Evolutionary conservation across 1,140 invertebrate genomes (phyloP).

Genomic region (Ceratosolen solmsi): DNA sequence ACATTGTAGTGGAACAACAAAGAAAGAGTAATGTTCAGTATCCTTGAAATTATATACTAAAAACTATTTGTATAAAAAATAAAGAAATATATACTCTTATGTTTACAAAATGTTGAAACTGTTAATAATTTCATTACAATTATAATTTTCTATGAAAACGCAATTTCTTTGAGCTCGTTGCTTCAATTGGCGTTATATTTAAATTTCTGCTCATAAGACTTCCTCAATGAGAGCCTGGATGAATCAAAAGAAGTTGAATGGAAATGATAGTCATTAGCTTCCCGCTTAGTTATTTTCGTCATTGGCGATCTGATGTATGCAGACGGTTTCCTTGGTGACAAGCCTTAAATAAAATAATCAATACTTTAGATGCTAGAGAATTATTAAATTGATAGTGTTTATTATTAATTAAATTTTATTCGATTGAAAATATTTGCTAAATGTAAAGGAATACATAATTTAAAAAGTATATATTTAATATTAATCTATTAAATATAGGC

Average conservation of each 20-base stretch:
- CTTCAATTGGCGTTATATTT: not conserved
- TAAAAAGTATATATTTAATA: too few species aligned
- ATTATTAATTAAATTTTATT: not conserved
- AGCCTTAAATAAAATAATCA: not conserved
- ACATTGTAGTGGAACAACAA: not conserved
- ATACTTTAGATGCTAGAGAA: not conserved
- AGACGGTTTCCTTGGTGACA: not conserved
- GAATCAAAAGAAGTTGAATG: conserved; percentile 5
- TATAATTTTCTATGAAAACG: not conserved
- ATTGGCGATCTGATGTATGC: not conserved
- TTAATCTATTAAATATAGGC: too few species aligned
- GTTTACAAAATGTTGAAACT: conserved; percentile 18
- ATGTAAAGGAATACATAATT: too few species aligned
- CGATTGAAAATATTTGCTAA: too few species aligned
- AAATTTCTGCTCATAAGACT: conserved; percentile 1
- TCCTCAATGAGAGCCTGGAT: not conserved
- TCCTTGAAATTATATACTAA: conserved; percentile 23
- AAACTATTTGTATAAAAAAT: conserved; percentile 38
- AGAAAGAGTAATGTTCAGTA: not conserved
- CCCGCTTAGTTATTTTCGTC: conserved; percentile 10
- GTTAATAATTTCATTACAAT: not conserved
- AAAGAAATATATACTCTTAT: conserved; percentile 22
- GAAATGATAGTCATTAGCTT: not conserved
- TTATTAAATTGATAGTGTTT: not conserved
- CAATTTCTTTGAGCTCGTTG: too few species aligned